A percentile compares a stretch with the other conserved stretches of the same genome.
Conservation (phyloP, 2,888 invertebrate species). For the Melanchra persicariae region DNA sequence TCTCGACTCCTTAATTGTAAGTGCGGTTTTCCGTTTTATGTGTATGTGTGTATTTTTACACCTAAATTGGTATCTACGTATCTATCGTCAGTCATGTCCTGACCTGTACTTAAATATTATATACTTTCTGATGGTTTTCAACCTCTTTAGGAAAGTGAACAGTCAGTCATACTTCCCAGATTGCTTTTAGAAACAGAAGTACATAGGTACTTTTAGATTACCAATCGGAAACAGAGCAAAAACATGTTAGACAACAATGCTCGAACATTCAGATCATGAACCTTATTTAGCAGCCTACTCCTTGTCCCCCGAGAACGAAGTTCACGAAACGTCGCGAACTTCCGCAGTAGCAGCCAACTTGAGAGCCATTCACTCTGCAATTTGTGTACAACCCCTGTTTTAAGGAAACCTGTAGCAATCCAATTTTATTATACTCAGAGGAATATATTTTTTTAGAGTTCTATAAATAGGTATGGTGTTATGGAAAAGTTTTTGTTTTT, state of each 20-base stretch:
- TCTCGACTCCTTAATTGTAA: not conserved
- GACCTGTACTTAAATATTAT: not conserved
- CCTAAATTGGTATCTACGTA: no score
- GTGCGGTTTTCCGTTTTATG: not conserved
- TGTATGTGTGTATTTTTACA: no score
- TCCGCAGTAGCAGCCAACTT: constrained; percentile 33
- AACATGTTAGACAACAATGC: constrained; percentile 32
- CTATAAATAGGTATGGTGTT: not conserved
- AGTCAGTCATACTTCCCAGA: no score
- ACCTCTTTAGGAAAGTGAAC: no score
- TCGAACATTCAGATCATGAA: constrained; percentile 45
- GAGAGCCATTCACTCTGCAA: constrained; percentile 50
- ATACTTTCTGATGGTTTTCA: no score
- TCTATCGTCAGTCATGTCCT: not conserved
- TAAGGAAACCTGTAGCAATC: constrained; percentile 33
- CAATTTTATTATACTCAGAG: constrained; percentile 37
- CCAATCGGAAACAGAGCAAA: not conserved
- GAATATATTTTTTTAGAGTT: constrained; percentile 3
- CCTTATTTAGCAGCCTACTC: constrained; percentile 29
- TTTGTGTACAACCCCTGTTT: constrained; percentile 42
- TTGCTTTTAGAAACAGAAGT: no score
- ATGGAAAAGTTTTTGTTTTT: constrained; percentile 12
- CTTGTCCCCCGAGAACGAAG: constrained; percentile 53
- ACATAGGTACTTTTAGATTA: not conserved
- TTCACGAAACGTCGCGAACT: constrained; percentile 51